Base-by-base conservation (phyloP, 1,140 invertebrate species). In the Cotesia vestalis region DNA sequence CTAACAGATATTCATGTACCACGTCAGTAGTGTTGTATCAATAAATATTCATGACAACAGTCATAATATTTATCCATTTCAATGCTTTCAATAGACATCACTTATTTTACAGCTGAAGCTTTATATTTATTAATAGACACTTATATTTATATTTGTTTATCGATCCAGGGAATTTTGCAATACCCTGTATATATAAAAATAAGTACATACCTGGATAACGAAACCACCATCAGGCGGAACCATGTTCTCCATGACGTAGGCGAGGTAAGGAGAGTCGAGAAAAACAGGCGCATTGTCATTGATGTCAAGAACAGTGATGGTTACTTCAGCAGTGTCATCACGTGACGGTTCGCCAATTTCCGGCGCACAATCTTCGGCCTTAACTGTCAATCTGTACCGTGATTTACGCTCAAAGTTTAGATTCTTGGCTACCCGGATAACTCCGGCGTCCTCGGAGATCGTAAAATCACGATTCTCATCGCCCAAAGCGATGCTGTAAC, bases 241-340 rank as follows among this genome's bases (percentile, higher is more conserved):
- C 71, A 93, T 90, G 80, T 96, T 96, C 87, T 98, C 97, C 90
- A 95, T 93, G n/a, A 98, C 94, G 79, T 95, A 93, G 0, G 95
- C 95, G 70, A 95, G 83, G 82, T 98, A 98, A 0, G 95, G 95
- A 0, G 95, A 97, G 85, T 95, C 93, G 51, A 95, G 85, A 82
- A 99, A 98, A 0, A 94, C 92, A 1, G 97, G 97, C 5, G 94
- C 91, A 80, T 97, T 97, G 86, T 99, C 97, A 85, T 99, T 98
- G 76, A 98, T 94, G 86, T 99, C 97, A 34, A 92, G 90, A 4
- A 99, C 91, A 46, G 87, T 89, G 75, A 92, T 91, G 53, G 89
- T 89, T 69, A 92, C 86, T 83, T 92, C 90, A 11, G 94, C 93
- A 4, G 91, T 93, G 81, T 95, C 94, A 73, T 89, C 90, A 69